phyloP scores from a whole-genome alignment of 2,797 vertebrate species.

The Brachyalestes nurse region DNA sequence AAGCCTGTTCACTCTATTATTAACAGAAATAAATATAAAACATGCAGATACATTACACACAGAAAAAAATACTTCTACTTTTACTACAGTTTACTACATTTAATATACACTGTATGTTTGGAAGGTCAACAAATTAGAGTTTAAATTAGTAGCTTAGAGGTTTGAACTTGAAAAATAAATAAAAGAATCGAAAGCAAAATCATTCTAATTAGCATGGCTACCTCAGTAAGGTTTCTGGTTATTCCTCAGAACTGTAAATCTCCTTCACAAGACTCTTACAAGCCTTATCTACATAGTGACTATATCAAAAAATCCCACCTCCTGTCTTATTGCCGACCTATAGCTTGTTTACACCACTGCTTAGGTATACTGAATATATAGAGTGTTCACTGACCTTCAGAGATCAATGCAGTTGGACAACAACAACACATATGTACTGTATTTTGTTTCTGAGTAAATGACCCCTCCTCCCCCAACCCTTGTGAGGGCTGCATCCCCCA shows the following conservation, averaged over 20 bases:
- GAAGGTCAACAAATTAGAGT: too few relatives aligned
- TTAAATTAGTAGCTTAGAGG: too few relatives aligned
- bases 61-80: too few relatives aligned
- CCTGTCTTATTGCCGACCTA: not conserved
- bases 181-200: not conserved
- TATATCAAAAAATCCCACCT: not conserved
- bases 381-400: conserved; percentile 33
- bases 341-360: not conserved
- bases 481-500: conserved; percentile 13
- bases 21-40: too few relatives aligned
- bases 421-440: conserved; percentile 31
- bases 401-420: conserved; percentile 39
- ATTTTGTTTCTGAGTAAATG: conserved; percentile 26
- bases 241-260: conserved; percentile 17
- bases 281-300: not conserved
- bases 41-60: too few relatives aligned
- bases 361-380: conserved; percentile 7
- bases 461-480: not conserved
- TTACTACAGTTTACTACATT: too few relatives aligned
- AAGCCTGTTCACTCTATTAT: not conserved
- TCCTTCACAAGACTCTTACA: conserved; percentile 15
- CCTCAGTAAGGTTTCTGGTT: not conserved
- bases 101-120: too few relatives aligned
- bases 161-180: not conserved
- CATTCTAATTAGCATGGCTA: not conserved